Percentiles rank a stretch among this genome's conserved stretches.
These are phyloP conservation scores for Speoplatyrhinus poulsoni DNA, from an alignment of 2,113 vertebrate species.

Conservation along the genomic window DNA sequence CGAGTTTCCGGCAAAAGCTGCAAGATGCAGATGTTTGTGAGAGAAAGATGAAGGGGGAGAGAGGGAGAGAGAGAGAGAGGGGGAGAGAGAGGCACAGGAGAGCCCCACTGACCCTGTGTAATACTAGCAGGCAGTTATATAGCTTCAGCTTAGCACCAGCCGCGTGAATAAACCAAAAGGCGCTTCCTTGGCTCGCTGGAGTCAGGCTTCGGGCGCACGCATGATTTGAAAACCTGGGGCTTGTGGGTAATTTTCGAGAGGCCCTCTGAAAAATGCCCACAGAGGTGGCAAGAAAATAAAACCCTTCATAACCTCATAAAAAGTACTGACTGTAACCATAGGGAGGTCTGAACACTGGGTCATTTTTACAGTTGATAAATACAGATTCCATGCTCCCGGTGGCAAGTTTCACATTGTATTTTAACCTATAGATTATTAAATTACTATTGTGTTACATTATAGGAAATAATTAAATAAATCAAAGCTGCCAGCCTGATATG, in stretches of 20 bases:
- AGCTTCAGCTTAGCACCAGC: conserved; percentile 23
- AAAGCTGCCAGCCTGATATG: too few species aligned
- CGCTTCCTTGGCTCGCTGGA: conserved; percentile 17
- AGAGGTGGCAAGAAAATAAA: too few species aligned
- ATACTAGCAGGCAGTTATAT: not conserved
- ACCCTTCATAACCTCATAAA: too few species aligned
- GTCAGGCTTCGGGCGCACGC: not conserved
- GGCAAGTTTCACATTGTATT: too few species aligned
- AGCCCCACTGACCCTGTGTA: conserved; percentile 27
- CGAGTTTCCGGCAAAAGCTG: not conserved
- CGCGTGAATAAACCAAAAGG: conserved; percentile 36
- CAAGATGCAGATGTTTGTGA: not conserved
- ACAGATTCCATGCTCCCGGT: too few species aligned
- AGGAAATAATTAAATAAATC: too few species aligned
- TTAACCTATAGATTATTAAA: too few species aligned
- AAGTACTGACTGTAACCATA: too few species aligned
- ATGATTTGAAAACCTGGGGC: not conserved
- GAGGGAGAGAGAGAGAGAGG: not conserved
- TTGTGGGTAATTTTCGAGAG: conserved; percentile 8
- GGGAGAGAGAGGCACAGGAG: not conserved
- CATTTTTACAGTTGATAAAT: too few species aligned
- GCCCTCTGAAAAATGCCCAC: conserved; percentile 1
- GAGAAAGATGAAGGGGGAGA: not conserved
- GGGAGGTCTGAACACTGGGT: too few species aligned
- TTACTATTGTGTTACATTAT: too few species aligned